A percentile compares a stretch with the other conserved stretches of the same genome.
These are phyloP conservation scores for Condylostylus longicornis DNA, from an alignment of 1,140 invertebrate genomes.

Conservation along the genomic window DNA sequence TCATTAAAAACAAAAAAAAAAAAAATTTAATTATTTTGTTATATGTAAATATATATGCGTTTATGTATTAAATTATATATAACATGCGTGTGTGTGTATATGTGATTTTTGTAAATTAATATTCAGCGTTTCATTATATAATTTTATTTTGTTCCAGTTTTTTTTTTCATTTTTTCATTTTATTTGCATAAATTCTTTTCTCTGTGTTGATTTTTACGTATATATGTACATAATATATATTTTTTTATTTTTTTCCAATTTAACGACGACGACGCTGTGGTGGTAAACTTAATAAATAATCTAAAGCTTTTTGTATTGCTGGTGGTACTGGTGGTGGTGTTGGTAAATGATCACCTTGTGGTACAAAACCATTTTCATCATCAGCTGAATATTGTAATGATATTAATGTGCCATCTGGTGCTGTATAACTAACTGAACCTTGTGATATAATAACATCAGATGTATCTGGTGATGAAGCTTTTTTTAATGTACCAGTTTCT, in stretches of 20 bases:
- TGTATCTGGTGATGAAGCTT: slow-evolving; percentile 40
- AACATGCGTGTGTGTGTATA: no score
- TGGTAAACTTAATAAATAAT: slow-evolving; percentile 39
- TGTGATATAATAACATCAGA: slow-evolving; percentile 47
- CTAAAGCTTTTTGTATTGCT: slow-evolving; percentile 57
- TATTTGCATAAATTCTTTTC: not conserved
- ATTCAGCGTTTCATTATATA: no score
- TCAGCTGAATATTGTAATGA: slow-evolving; percentile 62
- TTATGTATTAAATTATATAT: no score
- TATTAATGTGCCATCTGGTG: slow-evolving; percentile 63
- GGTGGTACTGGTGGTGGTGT: slow-evolving; percentile 60
- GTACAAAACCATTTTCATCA: slow-evolving; percentile 57
- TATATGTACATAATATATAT: not conserved
- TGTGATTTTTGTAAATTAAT: no score
- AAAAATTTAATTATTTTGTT: no score
- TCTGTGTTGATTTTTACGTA: slow-evolving; percentile 1
- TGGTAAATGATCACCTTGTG: slow-evolving; percentile 52
- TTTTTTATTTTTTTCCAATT: slow-evolving; percentile 8
- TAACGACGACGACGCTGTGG: no score
- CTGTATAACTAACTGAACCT: slow-evolving; percentile 65
- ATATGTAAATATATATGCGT: no score
- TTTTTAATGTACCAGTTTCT: slow-evolving; percentile 48
- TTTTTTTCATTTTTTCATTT: not conserved
- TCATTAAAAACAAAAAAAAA: no score
- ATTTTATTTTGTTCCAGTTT: not conserved